Evolutionary conservation across 2,888 invertebrate species (phyloP), one percentile per base, ranked within the genome.

Genomic region (Eupithecia tripunctaria): DNA sequence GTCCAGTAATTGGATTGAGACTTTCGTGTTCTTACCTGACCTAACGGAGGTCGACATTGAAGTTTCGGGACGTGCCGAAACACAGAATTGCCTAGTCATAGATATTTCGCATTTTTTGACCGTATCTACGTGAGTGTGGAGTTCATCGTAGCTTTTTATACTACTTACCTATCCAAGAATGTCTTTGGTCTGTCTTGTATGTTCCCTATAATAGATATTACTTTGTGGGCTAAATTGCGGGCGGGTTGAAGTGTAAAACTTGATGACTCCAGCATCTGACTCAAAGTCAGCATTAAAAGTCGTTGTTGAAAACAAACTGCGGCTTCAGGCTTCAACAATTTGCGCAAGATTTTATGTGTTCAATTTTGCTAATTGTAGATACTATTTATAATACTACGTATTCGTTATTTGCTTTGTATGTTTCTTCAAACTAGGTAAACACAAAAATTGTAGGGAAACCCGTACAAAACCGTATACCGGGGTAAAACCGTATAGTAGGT

Each of bases 1-100:
- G 38, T 36, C 32, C 69, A 59, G 72, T 75, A 70, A 75, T 75
- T 72, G 74, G 74, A 75, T 72, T 67, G 72, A 72, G 72, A 67
- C 74, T 75, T 72, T 69, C 69, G 68, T 66, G 68, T 74, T 64
- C 73, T 74, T 64, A 68, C 65, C 70, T 67, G 67, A 41, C 67
- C 70, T 73, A 70, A 68, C 73, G 67, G n/a, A 74, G 56, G 66
- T 60, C 68, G 68, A 74, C 71, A 74, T 74, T 68, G 66, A 74
- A 66, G 68, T 69, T 68, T 66, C 21, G 66, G 71, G 65, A 51
- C 71, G 71, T 74, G 71, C 69, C 68, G 66, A 71, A 74, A 68
- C 60, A 71, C 65, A 66, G 47, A 68, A 66, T 65, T 65, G 68
- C 67, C 64, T 68, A 41, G 70, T 70, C 27, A 29, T 67, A 18